A percentile compares a stretch with the other conserved stretches of the same genome.
phyloP scores from a whole-genome alignment of 2,888 invertebrate species.

The Orchestes rusci region DNA sequence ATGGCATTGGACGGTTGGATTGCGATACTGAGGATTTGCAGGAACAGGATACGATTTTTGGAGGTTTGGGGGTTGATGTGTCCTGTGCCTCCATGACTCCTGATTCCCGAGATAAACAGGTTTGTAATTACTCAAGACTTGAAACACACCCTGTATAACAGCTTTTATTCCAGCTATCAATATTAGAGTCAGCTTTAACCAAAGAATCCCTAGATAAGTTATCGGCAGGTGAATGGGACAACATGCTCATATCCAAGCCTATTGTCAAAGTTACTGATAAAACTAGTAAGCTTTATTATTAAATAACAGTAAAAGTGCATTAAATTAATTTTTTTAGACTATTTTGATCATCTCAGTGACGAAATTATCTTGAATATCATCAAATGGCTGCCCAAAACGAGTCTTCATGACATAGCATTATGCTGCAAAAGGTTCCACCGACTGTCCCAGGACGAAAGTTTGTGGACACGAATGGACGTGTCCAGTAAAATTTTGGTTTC shows the following conservation, averaged over 20 bases:
- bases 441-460: constrained; percentile 72
- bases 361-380: constrained; percentile 80
- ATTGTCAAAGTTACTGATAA: constrained; percentile 28
- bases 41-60: constrained; percentile 28
- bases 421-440: constrained; percentile 75
- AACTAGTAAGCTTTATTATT: constrained; percentile 29
- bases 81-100: constrained; percentile 34
- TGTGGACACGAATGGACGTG: constrained; percentile 81
- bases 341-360: constrained; percentile 71
- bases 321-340: constrained; percentile 46
- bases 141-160: not conserved
- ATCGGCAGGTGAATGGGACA: constrained; percentile 34
- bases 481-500: constrained; percentile 60
- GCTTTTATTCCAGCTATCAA: constrained; percentile 28
- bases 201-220: constrained; percentile 37
- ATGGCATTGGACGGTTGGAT: constrained; percentile 54
- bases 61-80: constrained; percentile 31
- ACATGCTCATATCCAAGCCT: constrained; percentile 30
- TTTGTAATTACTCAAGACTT: not conserved
- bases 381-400: constrained; percentile 72
- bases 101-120: constrained; percentile 31
- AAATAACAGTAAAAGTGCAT: constrained; percentile 1
- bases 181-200: constrained; percentile 37
- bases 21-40: constrained; percentile 36
- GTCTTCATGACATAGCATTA: constrained; percentile 61